Conservation (phyloP, 1,140 invertebrate genomes). For the Thaumetopoea pityocampa region DNA sequence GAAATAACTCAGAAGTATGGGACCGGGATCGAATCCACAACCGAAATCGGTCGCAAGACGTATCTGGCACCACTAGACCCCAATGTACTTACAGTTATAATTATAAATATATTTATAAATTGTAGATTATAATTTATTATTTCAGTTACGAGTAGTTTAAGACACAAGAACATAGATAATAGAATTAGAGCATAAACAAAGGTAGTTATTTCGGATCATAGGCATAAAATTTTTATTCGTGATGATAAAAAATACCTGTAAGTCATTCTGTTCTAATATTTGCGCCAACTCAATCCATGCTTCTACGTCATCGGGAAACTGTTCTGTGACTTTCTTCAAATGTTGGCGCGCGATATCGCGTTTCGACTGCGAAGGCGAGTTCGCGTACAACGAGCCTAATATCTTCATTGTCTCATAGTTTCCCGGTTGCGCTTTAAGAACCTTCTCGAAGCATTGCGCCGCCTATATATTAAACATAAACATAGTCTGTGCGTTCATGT, state of each 20-base stretch:
- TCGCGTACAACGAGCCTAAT: slow-evolving; percentile 96
- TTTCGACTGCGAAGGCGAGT: slow-evolving; percentile 92
- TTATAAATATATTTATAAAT: no score
- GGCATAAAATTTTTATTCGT: no score
- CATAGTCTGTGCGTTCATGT: background rate
- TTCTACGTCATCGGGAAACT: slow-evolving; percentile 98
- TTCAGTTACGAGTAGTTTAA: no score
- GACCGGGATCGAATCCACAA: no score
- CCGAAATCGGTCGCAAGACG: no score
- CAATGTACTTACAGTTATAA: no score
- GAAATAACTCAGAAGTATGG: no score
- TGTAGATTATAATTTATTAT: no score
- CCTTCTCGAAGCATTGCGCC: slow-evolving; percentile 98
- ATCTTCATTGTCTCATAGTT: slow-evolving; percentile 99
- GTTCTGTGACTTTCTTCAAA: slow-evolving; percentile 95
- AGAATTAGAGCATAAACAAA: no score
- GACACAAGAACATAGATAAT: no score
- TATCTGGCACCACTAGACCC: no score
- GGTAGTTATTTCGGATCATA: no score
- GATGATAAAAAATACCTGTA: slow-evolving; percentile 84
- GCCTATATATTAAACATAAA: slow-evolving; percentile 78
- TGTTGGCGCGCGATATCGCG: slow-evolving; percentile 94
- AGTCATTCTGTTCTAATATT: slow-evolving; percentile 96
- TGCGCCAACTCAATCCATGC: slow-evolving; percentile 99
- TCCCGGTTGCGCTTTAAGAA: slow-evolving; percentile 96